Evolutionary conservation across 2,888 invertebrate genomes (phyloP), one percentile per base, ranked within the genome.

Genomic region (Polylopha cassiicola): DNA sequence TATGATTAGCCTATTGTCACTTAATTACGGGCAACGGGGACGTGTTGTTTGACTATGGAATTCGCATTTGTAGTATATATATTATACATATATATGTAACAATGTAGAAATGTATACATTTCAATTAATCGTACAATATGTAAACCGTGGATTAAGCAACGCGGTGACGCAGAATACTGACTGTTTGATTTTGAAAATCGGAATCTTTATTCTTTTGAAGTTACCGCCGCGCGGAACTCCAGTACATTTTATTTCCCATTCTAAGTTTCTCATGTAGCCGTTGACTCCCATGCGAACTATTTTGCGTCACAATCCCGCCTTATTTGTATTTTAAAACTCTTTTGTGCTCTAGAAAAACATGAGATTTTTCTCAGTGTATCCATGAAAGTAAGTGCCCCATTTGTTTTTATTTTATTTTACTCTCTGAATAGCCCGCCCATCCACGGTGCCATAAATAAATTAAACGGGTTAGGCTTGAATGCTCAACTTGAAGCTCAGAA

Each of bases 11-110:
- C 48, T 47, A 59, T 65, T 65, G 54, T 58, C 52, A 61, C 55
- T 61, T 56, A 64, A 63, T 64, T 65, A 61, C 53, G 52, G 53
- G 56, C 55, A 60, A 62, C 60, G 48, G 50, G 53, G 53, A 57
- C 54, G 49, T 55, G 57, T 53, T 61, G 55, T 61, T 61, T 59
- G 50, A 58, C 53, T 50, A 45, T 51, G 51, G 53, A 55, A 56
- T 56, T n/a, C n/a, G n/a, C n/a, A n/a, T n/a, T n/a, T n/a, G n/a
- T n/a, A n/a, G n/a, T n/a, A n/a, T n/a, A n/a, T n/a, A n/a, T n/a
- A n/a, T n/a, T n/a, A n/a, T n/a, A n/a, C n/a, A n/a, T n/a, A n/a
- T n/a, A n/a, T n/a, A n/a, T n/a, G n/a, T n/a, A n/a, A n/a, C n/a
- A n/a, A n/a, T n/a, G n/a, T n/a, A n/a, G n/a, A n/a, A n/a, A n/a